Conservation (phyloP, 2,797 vertebrate genomes). For the Enteromius radiatus region DNA sequence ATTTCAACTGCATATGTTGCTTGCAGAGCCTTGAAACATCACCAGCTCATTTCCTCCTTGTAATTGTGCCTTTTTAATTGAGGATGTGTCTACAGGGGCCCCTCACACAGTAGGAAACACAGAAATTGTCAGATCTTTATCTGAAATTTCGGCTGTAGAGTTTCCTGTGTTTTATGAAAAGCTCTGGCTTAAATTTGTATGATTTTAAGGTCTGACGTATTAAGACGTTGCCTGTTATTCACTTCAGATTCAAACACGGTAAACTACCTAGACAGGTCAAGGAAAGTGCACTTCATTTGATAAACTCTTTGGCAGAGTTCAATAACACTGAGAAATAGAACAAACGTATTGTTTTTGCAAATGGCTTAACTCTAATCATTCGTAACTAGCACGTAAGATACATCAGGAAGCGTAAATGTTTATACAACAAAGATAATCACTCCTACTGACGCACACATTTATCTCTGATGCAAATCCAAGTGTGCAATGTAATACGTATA, state of each 20-base stretch:
- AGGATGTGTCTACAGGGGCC: slow-evolving; percentile 44
- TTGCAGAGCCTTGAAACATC: slow-evolving; percentile 2
- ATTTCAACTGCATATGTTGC: background rate
- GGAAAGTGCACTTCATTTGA: background rate
- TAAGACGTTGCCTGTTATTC: background rate
- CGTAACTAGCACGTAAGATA: background rate
- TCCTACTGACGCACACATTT: background rate
- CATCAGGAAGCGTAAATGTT: slow-evolving; percentile 29
- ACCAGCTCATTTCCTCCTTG: slow-evolving; percentile 34
- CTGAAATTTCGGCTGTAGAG: slow-evolving; percentile 35
- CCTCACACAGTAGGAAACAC: slow-evolving; percentile 35
- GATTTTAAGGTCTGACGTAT: slow-evolving; percentile 1
- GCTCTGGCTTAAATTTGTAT: background rate
- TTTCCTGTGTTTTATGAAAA: slow-evolving; percentile 53
- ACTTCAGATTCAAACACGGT: background rate
- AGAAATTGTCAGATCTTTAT: slow-evolving; percentile 45
- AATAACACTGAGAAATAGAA: background rate
- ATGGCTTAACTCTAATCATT: slow-evolving; percentile 1
- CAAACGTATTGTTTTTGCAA: background rate
- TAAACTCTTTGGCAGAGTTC: background rate
- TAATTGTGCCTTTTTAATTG: slow-evolving; percentile 44
- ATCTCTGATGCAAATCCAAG: slow-evolving; percentile 6
- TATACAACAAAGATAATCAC: slow-evolving; percentile 30
- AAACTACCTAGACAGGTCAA: background rate
- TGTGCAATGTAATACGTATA: background rate